A percentile compares a stretch with the other conserved stretches of the same genome.
phyloP scores from a whole-genome alignment of 1,140 invertebrate genomes.

The Doryteuthis pealeii region DNA sequence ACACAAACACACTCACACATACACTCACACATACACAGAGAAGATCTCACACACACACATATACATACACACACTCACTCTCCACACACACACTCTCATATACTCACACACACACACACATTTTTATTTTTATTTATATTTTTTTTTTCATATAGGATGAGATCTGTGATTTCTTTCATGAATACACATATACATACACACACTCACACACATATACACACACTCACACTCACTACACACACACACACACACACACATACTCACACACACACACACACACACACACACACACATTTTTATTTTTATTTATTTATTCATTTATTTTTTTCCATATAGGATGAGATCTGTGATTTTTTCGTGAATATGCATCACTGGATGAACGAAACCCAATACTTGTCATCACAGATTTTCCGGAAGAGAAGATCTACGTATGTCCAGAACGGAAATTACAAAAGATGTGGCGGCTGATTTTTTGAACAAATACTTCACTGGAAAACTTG shows the following conservation, averaged over 20 bases:
- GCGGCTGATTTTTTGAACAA: constrained; percentile 71
- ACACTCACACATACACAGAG: too few species aligned
- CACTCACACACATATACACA: constrained; percentile 72
- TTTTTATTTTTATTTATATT: too few species aligned
- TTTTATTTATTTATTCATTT: too few species aligned
- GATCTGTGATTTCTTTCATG: constrained; percentile 73
- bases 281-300: background rate
- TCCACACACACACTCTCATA: too few species aligned
- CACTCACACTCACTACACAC: too few species aligned
- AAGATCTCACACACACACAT: too few species aligned
- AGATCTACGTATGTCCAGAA: constrained; percentile 72
- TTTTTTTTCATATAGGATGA: constrained; percentile 61
- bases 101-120: too few species aligned
- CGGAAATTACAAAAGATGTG: constrained; percentile 73
- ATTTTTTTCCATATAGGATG: constrained; percentile 59
- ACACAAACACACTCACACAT: too few species aligned
- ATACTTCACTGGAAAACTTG: constrained; percentile 43
- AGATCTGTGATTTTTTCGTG: constrained; percentile 74
- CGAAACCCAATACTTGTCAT: constrained; percentile 74
- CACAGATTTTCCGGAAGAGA: constrained; percentile 73
- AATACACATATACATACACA: constrained; percentile 76
- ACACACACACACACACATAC: too few species aligned
- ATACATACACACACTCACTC: too few species aligned
- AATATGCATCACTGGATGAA: constrained; percentile 74
- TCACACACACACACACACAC: constrained; percentile 25